A percentile compares a stretch with the other conserved stretches of the same genome.
These are phyloP conservation scores for Myotis lucifugus DNA, from an alignment of 2,113 vertebrate genomes.

Conservation along the genomic window DNA sequence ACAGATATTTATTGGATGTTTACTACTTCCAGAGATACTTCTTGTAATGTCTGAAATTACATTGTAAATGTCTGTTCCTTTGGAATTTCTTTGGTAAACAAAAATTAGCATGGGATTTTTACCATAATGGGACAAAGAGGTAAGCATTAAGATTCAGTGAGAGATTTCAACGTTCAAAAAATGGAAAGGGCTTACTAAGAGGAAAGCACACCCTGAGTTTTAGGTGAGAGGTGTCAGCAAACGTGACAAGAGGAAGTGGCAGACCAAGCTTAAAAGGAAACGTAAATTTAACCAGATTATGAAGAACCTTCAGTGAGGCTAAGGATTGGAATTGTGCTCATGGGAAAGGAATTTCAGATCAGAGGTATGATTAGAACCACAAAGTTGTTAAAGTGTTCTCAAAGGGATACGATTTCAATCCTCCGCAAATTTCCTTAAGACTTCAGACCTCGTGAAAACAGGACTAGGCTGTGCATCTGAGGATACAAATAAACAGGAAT, in stretches of 20 bases:
- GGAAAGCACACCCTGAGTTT: neutral
- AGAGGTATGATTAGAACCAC: neutral
- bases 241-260: neutral
- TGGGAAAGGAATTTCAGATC: neutral
- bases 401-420: neutral
- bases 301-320: neutral
- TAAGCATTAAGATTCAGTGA: neutral
- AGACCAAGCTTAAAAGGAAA: neutral
- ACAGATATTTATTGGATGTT: neutral
- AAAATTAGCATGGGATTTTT: neutral
- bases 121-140: neutral
- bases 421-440: neutral
- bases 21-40: neutral
- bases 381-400: neutral
- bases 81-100: neutral
- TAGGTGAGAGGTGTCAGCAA: neutral
- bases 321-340: neutral
- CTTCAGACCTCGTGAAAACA: neutral
- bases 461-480: neutral
- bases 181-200: neutral
- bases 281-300: neutral
- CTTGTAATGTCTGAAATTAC: neutral
- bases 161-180: neutral
- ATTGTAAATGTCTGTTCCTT: neutral
- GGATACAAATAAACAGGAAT: neutral